These are phyloP conservation scores for Trissolcus japonicus DNA, from an alignment of 2,888 invertebrate genomes.

Conservation along the genomic window DNA sequence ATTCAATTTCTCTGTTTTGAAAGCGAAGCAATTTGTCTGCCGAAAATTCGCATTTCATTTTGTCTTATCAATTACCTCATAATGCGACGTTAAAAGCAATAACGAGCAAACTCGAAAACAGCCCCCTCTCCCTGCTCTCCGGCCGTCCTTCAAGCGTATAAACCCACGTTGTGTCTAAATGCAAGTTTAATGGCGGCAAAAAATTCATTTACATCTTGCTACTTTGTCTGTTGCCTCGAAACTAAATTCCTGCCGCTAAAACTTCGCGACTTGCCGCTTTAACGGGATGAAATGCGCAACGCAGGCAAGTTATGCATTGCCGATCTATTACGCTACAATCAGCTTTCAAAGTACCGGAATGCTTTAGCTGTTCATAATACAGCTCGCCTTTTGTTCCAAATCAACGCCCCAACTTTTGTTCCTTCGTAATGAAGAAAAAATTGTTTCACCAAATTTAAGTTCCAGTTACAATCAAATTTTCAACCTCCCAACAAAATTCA, in stretches of 20 bases:
- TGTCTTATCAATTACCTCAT: slow-evolving; percentile 20
- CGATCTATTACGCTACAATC: slow-evolving; percentile 58
- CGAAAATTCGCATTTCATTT: not conserved
- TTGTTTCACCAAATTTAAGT: not conserved
- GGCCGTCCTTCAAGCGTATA: slow-evolving; percentile 2
- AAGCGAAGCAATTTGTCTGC: not conserved
- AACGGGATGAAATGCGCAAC: slow-evolving; percentile 51
- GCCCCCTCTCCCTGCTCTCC: not conserved
- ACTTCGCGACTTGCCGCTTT: slow-evolving; percentile 53
- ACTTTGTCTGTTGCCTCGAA: slow-evolving; percentile 35
- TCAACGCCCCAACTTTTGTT: slow-evolving; percentile 42
- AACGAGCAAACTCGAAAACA: slow-evolving; percentile 34
- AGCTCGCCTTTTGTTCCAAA: slow-evolving; percentile 49
- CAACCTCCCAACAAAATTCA: too few species aligned
- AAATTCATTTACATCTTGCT: slow-evolving; percentile 50
- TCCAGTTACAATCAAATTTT: too few species aligned
- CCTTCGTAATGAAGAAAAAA: not conserved
- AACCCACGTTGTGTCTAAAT: slow-evolving; percentile 35
- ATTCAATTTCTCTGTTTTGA: not conserved
- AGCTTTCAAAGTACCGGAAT: slow-evolving; percentile 55
- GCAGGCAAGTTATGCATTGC: slow-evolving; percentile 54
- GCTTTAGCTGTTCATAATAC: slow-evolving; percentile 53
- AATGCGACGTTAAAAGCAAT: slow-evolving; percentile 32
- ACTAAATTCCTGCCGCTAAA: slow-evolving; percentile 19
- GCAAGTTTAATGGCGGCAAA: slow-evolving; percentile 50